Evolutionary conservation across 1,140 invertebrate species (phyloP).

Genomic region (Microplitis mediator): DNA sequence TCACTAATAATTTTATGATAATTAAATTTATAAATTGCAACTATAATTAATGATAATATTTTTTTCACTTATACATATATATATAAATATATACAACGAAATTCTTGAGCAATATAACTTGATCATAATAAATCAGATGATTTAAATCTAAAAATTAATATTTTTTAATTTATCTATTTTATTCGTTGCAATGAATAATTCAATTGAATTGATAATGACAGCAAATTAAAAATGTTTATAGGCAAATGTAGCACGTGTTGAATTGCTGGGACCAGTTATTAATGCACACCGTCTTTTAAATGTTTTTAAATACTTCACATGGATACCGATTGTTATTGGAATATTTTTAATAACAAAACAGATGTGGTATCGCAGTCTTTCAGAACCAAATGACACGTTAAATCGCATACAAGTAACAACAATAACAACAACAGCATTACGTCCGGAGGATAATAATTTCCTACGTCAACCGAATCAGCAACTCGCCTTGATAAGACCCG

Average conservation of each 20-base stretch:
- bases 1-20: too few relatives aligned
- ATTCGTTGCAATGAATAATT: neutral
- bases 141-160: neutral
- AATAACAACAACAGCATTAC: too few relatives aligned
- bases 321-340: conserved; percentile 14
- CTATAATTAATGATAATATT: neutral
- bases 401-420: too few relatives aligned
- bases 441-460: too few relatives aligned
- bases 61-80: neutral
- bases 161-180: neutral
- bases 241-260: conserved; percentile 8
- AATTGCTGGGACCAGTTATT: conserved; percentile 3
- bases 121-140: too few relatives aligned
- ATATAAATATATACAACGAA: neutral
- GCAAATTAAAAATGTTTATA: conserved; percentile 9
- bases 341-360: conserved; percentile 11
- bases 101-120: neutral
- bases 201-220: conserved; percentile 1
- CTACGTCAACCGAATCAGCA: neutral
- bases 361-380: neutral
- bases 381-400: neutral
- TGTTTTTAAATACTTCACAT: conserved; percentile 4
- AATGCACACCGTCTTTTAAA: conserved; percentile 19
- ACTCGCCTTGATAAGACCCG: neutral
- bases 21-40: too few relatives aligned